Conservation (phyloP, 1,140 invertebrate species). For the Hormaphis cornu region DNA sequence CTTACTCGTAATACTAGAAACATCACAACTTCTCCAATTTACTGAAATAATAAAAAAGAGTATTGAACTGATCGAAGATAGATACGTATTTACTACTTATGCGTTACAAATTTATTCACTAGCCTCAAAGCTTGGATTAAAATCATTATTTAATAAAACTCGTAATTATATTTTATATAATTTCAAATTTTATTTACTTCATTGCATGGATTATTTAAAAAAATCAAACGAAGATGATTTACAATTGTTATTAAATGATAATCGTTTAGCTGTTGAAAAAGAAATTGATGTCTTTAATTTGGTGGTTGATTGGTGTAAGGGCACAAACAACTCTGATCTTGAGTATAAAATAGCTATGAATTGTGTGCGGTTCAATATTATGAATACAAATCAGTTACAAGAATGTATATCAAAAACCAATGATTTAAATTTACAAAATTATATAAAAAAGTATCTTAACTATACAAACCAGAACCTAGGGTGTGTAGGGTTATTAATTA, state of each 20-base stretch:
- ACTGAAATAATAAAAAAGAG: background rate
- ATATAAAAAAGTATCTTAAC: background rate
- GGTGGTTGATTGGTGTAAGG: background rate
- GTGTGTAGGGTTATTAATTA: background rate
- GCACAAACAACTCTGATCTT: background rate
- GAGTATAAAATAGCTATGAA: background rate
- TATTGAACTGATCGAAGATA: background rate
- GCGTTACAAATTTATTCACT: background rate
- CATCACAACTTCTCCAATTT: slow-evolving; percentile 6
- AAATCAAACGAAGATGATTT: background rate
- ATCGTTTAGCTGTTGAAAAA: background rate
- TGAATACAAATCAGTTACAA: background rate
- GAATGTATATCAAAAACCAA: background rate
- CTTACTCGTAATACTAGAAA: background rate
- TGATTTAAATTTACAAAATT: background rate
- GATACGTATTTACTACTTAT: background rate
- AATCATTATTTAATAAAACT: background rate
- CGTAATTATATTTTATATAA: background rate
- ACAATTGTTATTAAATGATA: background rate
- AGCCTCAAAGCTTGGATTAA: background rate
- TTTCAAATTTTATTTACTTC: background rate
- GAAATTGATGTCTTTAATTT: background rate
- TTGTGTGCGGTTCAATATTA: background rate
- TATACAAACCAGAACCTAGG: too few relatives aligned
- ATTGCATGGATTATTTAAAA: background rate